Evolutionary conservation across 2,888 invertebrate species (phyloP).

Genomic region (Trichopoda pennipes): DNA sequence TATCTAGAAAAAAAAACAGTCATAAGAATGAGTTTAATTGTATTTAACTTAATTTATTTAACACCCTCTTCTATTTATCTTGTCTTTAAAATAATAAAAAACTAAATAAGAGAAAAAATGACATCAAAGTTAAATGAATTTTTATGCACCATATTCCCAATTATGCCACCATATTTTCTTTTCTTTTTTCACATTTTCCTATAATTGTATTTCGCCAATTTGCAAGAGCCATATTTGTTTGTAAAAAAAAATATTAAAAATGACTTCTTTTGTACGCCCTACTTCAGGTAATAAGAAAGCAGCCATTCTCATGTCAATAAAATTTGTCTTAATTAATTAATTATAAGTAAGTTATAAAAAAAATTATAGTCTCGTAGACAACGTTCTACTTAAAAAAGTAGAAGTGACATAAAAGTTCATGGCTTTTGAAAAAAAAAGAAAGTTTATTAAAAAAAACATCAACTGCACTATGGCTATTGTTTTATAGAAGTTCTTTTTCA

Average conservation of each 20-base stretch:
- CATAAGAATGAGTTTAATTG: constrained; percentile 33
- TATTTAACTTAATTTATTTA: constrained; percentile 53
- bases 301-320: too few relatives aligned
- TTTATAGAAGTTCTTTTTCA: too few relatives aligned
- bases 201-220: constrained; percentile 39
- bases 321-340: too few relatives aligned
- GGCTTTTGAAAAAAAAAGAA: too few relatives aligned
- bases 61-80: constrained; percentile 60
- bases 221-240: constrained; percentile 32
- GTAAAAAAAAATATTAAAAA: not conserved
- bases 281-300: not conserved
- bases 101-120: constrained; percentile 7
- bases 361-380: too few relatives aligned
- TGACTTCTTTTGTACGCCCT: not conserved
- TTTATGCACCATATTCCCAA: constrained; percentile 48
- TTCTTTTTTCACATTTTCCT: constrained; percentile 32
- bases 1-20: not conserved
- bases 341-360: too few relatives aligned
- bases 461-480: too few relatives aligned
- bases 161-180: constrained; percentile 17
- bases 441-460: too few relatives aligned
- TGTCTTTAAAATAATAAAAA: constrained; percentile 25
- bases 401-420: too few relatives aligned
- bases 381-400: too few relatives aligned
- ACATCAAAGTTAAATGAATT: constrained; percentile 66